Percentiles rank a stretch among this genome's conserved stretches.
These are phyloP conservation scores for Gracilinanus agilis DNA, from an alignment of 2,113 vertebrate genomes.

Conservation along the genomic window DNA sequence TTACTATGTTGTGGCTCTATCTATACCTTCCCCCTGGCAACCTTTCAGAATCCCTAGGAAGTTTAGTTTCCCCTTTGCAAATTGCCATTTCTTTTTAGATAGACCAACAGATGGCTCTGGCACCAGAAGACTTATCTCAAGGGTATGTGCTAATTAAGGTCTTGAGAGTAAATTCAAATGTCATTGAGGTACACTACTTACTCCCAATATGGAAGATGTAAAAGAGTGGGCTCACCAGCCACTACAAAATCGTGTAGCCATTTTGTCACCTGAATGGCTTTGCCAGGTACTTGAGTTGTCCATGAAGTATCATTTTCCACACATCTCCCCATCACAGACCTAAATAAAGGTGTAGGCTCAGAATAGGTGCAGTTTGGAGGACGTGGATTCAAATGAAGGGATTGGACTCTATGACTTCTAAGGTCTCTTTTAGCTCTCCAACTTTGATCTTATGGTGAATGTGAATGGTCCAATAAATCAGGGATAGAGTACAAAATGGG, in stretches of 20 bases:
- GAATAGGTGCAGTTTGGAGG: not conserved
- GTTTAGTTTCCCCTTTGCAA: not conserved
- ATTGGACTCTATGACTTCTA: not conserved
- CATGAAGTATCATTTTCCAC: not conserved
- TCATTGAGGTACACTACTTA: not conserved
- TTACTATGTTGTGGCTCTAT: not conserved
- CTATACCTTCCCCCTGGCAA: not conserved
- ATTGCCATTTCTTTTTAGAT: not conserved
- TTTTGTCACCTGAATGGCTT: not conserved
- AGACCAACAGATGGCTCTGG: not conserved
- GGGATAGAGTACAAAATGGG: not conserved
- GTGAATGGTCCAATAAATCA: not conserved
- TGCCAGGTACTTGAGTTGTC: not conserved
- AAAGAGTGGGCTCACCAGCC: not conserved
- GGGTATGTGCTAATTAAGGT: not conserved
- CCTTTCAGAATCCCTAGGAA: not conserved
- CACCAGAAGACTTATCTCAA: not conserved
- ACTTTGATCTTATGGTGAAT: not conserved
- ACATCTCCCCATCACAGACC: not conserved
- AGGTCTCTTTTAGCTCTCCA: not conserved
- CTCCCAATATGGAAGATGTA: not conserved
- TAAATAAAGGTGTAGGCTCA: not conserved
- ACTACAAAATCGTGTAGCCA: not conserved
- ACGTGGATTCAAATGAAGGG: not conserved
- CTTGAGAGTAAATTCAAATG: not conserved